Conservation (phyloP, 2,113 vertebrate genomes). For the Pelecanus crispus region DNA sequence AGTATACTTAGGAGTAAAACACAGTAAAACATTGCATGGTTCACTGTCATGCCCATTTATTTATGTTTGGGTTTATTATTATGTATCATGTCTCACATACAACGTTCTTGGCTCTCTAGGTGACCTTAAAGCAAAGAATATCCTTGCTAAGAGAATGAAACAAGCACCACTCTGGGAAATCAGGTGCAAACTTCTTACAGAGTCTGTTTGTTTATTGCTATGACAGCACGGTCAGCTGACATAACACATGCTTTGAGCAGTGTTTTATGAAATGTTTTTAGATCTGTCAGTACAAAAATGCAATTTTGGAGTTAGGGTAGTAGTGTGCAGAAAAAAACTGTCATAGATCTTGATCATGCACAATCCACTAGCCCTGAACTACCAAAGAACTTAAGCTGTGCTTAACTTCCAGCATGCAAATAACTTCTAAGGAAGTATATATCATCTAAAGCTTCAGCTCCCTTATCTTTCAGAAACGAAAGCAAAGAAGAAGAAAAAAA, state of each 20-base stretch:
- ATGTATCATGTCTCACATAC: neutral
- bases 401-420: neutral
- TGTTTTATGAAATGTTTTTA: neutral
- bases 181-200: neutral
- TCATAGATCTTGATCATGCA: neutral
- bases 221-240: neutral
- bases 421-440: neutral
- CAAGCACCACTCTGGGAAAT: neutral
- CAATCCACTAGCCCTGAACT: neutral
- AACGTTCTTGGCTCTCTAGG: neutral
- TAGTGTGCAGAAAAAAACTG: neutral
- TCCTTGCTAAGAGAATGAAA: neutral
- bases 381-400: accelerated
- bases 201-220: neutral
- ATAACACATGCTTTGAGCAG: neutral
- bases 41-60: neutral
- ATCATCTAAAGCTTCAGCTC: neutral
- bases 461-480: neutral
- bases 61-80: neutral
- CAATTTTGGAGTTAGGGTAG: neutral
- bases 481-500: neutral
- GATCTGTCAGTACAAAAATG: neutral
- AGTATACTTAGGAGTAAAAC: neutral
- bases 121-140: neutral
- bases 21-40: neutral